These are phyloP conservation scores for Myotis planiceps DNA, from an alignment of 2,797 vertebrate genomes.

Conservation along the genomic window DNA sequence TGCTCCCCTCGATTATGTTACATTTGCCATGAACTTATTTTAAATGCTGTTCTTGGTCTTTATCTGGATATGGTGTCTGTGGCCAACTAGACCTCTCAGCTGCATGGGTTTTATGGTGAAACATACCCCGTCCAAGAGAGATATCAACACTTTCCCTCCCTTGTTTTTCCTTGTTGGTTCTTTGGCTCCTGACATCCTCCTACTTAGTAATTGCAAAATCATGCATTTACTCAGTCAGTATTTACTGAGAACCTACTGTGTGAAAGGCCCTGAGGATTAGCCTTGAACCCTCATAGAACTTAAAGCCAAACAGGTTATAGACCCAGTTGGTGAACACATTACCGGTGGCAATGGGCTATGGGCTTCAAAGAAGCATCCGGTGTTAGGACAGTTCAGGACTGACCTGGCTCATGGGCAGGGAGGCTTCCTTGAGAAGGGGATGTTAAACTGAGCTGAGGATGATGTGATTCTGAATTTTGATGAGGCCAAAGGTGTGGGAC, in stretches of 20 bases:
- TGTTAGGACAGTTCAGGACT: neutral
- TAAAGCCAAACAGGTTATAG: neutral
- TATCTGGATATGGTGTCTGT: neutral
- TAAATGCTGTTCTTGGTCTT: neutral
- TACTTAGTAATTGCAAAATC: neutral
- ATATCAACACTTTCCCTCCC: neutral
- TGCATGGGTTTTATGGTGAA: neutral
- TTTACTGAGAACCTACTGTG: neutral
- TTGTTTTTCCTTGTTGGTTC: neutral
- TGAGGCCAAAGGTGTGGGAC: neutral
- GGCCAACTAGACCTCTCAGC: neutral
- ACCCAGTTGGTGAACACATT: too few relatives aligned
- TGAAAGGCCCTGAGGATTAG: neutral
- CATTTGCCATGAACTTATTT: neutral
- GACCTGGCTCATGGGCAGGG: neutral
- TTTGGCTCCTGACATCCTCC: neutral
- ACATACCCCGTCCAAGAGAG: neutral
- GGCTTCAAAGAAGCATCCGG: neutral
- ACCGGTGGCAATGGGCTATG: fast-evolving
- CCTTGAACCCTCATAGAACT: neutral
- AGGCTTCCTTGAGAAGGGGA: neutral
- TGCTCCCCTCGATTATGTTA: neutral
- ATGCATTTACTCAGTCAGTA: neutral
- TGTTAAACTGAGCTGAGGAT: neutral
- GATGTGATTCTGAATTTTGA: neutral